Percentiles rank a stretch among this genome's conserved stretches.
phyloP scores from a whole-genome alignment of 1,140 invertebrate genomes.

The Aphelenchoides avenae region DNA sequence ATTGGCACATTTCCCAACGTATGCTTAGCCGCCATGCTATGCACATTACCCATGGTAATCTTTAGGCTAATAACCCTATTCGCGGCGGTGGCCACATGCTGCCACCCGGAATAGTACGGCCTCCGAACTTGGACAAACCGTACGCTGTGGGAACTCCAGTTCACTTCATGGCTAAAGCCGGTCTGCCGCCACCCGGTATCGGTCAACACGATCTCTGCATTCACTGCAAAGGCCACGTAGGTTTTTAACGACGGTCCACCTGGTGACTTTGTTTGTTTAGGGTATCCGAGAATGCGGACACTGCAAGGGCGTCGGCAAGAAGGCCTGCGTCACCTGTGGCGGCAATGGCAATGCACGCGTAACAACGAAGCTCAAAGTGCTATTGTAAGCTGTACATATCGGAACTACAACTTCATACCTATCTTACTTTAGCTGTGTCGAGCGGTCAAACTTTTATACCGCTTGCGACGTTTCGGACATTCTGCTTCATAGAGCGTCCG shows the following conservation, averaged over 20 bases:
- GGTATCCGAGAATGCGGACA: conserved; percentile 57
- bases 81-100: not conserved
- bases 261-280: no score
- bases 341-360: conserved; percentile 50
- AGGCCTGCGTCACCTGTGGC: conserved; percentile 50
- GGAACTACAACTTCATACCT: conserved; percentile 23
- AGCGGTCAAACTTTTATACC: conserved; percentile 52
- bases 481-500: conserved; percentile 40
- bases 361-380: conserved; percentile 57
- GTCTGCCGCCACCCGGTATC: conserved; percentile 56
- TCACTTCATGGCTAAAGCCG: conserved; percentile 59
- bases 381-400: conserved; percentile 43
- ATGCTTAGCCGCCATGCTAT: conserved; percentile 21
- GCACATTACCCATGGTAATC: not conserved
- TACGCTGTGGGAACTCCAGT: conserved; percentile 58
- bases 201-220: conserved; percentile 58
- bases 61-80: not conserved
- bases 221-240: conserved; percentile 46
- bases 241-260: not conserved
- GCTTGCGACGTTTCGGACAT: conserved; percentile 50
- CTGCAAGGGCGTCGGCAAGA: conserved; percentile 59
- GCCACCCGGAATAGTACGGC: conserved; percentile 48
- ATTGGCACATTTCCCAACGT: conserved; percentile 57
- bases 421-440: conserved; percentile 43
- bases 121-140: conserved; percentile 32